These are phyloP conservation scores for Calliopum simillimum DNA, from an alignment of 2,888 invertebrate species.

Conservation along the genomic window DNA sequence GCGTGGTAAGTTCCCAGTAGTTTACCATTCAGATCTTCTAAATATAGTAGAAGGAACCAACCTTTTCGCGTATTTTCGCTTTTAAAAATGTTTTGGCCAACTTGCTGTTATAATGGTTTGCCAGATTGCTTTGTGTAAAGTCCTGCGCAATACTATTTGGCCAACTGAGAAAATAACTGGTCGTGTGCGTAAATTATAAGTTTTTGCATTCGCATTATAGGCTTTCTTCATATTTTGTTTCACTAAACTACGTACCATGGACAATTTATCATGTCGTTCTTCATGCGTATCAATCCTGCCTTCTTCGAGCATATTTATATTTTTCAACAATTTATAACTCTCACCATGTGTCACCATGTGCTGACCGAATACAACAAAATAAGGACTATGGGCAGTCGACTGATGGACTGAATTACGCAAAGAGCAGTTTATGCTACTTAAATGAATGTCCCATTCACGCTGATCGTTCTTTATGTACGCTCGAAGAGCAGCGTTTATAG, in stretches of 20 bases:
- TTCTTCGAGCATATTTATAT: conserved; percentile 11
- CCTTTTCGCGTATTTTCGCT: conserved; percentile 20
- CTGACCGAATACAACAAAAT: conserved; percentile 30
- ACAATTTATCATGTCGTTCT: background rate
- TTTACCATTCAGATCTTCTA: conserved; percentile 7
- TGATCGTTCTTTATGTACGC: conserved; percentile 36
- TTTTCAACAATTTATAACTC: conserved; percentile 22
- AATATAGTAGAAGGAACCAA: conserved; percentile 25
- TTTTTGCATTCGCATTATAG: conserved; percentile 19
- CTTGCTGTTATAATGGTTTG: conserved; percentile 26
- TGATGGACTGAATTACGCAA: conserved; percentile 34
- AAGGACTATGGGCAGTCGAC: conserved; percentile 23
- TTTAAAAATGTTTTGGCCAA: conserved; percentile 29
- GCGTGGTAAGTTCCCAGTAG: conserved; percentile 18
- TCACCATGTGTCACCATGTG: no score
- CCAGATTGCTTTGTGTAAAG: conserved; percentile 28
- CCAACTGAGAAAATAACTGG: conserved; percentile 20
- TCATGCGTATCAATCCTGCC: background rate
- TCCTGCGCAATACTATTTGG: conserved; percentile 11
- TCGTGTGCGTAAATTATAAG: conserved; percentile 30
- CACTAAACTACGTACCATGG: conserved; percentile 8
- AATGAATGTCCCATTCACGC: conserved; percentile 28
- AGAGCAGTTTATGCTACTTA: conserved; percentile 27
- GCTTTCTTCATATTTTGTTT: conserved; percentile 12
- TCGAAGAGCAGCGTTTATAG: conserved; percentile 51